Evolutionary conservation across 2,888 invertebrate genomes (phyloP).

Genomic region (Folsomia manolachei): DNA sequence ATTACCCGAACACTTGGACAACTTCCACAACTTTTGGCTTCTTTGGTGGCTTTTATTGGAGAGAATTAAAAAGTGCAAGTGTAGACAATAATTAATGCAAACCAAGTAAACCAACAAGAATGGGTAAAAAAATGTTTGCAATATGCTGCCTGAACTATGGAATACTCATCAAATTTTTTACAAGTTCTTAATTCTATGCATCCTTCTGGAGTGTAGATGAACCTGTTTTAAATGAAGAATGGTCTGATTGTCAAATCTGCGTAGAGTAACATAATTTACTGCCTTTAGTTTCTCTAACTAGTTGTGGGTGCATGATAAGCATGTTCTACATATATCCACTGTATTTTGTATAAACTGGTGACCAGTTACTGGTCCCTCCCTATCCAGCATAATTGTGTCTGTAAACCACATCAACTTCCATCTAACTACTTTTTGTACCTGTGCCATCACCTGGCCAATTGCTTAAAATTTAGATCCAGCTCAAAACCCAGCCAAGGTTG

Average conservation of each 20-base stretch:
- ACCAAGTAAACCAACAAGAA: not conserved
- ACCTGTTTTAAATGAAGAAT: constrained; percentile 1
- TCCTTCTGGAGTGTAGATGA: not conserved
- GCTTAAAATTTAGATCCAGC: too few relatives aligned
- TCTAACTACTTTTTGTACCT: too few relatives aligned
- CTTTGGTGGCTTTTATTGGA: not conserved
- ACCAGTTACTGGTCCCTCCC: not conserved
- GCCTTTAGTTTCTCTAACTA: not conserved
- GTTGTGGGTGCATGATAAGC: not conserved
- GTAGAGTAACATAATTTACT: constrained; percentile 5
- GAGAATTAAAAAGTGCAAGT: not conserved
- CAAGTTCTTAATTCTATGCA: too few relatives aligned
- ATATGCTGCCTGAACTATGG: not conserved
- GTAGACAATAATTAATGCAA: not conserved
- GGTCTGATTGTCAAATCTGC: not conserved
- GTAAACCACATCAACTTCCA: too few relatives aligned
- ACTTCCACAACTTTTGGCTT: not conserved
- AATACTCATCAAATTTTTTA: not conserved
- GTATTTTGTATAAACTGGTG: not conserved
- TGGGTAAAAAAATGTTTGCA: not conserved
- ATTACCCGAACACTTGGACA: not conserved
- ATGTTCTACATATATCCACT: too few relatives aligned
- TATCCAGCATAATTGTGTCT: too few relatives aligned
- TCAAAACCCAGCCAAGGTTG: too few relatives aligned
- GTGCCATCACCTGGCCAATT: too few relatives aligned